phyloP scores from a whole-genome alignment of 92 coral and sea anemone genomes.

The Palythoa grandis region DNA sequence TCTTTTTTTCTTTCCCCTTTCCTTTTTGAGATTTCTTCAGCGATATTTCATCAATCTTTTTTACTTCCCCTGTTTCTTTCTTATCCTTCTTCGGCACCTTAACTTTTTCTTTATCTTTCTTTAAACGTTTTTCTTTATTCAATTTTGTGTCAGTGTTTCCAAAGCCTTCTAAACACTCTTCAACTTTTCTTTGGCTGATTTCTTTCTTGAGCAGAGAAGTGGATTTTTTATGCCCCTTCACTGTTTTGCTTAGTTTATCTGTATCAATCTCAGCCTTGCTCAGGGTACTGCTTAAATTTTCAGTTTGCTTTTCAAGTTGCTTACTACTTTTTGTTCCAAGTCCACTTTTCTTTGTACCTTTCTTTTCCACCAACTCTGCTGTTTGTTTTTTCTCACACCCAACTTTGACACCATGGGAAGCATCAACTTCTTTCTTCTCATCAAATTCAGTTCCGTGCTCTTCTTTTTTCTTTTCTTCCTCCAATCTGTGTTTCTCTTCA shows the following conservation, averaged over 20 bases:
- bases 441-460: neutral
- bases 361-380: neutral
- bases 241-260: neutral
- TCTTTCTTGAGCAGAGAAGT: slow-evolving; percentile 1
- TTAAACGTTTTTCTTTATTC: neutral
- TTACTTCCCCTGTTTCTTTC: slow-evolving; percentile 18
- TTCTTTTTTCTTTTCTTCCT: slow-evolving; percentile 32
- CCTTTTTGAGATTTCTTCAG: slow-evolving; percentile 33
- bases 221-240: neutral
- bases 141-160: neutral
- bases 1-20: slow-evolving; percentile 10
- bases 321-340: neutral
- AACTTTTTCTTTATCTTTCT: slow-evolving; percentile 44
- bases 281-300: neutral
- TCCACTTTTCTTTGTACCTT: slow-evolving; percentile 21
- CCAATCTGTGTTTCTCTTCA: slow-evolving; percentile 11
- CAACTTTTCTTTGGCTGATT: neutral
- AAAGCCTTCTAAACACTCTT: neutral
- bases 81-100: slow-evolving; percentile 10
- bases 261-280: neutral
- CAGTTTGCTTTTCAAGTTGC: slow-evolving; percentile 16
- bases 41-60: slow-evolving; percentile 11
- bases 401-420: neutral
- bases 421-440: neutral
- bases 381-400: neutral